These are phyloP conservation scores for Ciconia boyciana DNA, from an alignment of 2,113 vertebrate species.

Conservation along the genomic window DNA sequence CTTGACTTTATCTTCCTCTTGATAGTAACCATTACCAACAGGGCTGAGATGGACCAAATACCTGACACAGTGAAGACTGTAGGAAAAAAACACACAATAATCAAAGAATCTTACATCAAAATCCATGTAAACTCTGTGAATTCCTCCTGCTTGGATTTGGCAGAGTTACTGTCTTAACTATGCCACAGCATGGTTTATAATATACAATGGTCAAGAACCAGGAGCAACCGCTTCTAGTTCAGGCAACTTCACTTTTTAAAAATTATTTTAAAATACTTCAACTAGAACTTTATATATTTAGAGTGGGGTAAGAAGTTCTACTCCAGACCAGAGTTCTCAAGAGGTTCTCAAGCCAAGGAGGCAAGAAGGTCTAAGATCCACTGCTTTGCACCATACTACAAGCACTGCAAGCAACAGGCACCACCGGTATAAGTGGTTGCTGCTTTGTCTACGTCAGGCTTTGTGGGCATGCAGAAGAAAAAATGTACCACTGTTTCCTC, in stretches of 20 bases:
- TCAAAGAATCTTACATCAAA: not conserved
- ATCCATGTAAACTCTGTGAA: not conserved
- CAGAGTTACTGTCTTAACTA: not conserved
- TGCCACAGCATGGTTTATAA: not conserved
- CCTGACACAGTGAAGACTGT: not conserved
- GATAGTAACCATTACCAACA: not conserved
- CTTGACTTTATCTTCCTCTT: slow-evolving; percentile 1
- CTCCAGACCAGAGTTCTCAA: not conserved
- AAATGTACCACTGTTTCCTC: not conserved
- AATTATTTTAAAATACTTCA: not conserved
- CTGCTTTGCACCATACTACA: not conserved
- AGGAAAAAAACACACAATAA: not conserved
- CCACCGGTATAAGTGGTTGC: not conserved
- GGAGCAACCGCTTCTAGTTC: not conserved
- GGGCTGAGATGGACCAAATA: not conserved
- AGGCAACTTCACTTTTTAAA: not conserved
- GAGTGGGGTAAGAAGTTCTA: not conserved
- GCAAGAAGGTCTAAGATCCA: not conserved
- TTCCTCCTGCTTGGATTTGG: not conserved
- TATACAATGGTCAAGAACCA: not conserved
- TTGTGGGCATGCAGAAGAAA: not conserved
- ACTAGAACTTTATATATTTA: not conserved
- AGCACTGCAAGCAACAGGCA: not conserved
- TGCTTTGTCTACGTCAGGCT: not conserved
- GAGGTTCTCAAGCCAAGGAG: not conserved